Conservation (phyloP, 1,140 invertebrate genomes). For the Zaprionus ghesquierei region DNA sequence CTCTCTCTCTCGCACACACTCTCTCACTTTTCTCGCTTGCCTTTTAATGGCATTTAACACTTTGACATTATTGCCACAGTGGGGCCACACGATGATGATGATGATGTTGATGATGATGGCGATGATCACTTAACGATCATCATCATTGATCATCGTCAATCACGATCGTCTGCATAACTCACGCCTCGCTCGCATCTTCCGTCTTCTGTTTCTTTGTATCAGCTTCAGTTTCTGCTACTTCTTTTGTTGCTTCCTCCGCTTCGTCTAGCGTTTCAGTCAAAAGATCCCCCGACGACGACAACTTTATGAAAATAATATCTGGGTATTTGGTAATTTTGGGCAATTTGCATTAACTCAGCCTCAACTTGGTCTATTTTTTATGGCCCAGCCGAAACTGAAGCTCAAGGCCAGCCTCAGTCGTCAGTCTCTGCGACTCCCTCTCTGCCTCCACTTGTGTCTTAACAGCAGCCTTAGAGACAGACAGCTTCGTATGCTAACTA, state of each 20-base stretch:
- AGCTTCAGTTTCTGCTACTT: neutral
- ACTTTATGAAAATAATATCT: slow-evolving; percentile 57
- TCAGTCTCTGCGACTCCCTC: neutral
- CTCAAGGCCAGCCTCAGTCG: slow-evolving; percentile 53
- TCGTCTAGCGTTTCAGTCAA: neutral
- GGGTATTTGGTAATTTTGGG: slow-evolving; percentile 10
- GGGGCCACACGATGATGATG: neutral
- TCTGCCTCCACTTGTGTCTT: neutral
- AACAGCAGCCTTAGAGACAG: slow-evolving; percentile 45
- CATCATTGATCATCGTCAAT: slow-evolving; percentile 11
- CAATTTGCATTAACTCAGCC: slow-evolving; percentile 52
- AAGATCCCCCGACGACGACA: slow-evolving; percentile 35
- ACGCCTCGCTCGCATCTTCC: slow-evolving; percentile 25
- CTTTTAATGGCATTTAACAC: slow-evolving; percentile 61
- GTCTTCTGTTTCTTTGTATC: slow-evolving; percentile 5
- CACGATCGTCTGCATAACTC: slow-evolving; percentile 35
- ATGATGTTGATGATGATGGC: slow-evolving; percentile 15
- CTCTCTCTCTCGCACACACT: slow-evolving; percentile 1
- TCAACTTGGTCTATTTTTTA: slow-evolving; percentile 64
- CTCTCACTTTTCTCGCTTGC: slow-evolving; percentile 32
- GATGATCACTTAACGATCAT: slow-evolving; percentile 1
- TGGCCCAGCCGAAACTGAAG: slow-evolving; percentile 35
- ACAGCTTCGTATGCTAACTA: slow-evolving; percentile 63
- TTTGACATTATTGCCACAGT: slow-evolving; percentile 69
- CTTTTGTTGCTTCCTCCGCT: neutral